Percentiles rank a stretch among this genome's conserved stretches.
These are phyloP conservation scores for Andrena praecox DNA, from an alignment of 2,888 invertebrate species.

Conservation along the genomic window DNA sequence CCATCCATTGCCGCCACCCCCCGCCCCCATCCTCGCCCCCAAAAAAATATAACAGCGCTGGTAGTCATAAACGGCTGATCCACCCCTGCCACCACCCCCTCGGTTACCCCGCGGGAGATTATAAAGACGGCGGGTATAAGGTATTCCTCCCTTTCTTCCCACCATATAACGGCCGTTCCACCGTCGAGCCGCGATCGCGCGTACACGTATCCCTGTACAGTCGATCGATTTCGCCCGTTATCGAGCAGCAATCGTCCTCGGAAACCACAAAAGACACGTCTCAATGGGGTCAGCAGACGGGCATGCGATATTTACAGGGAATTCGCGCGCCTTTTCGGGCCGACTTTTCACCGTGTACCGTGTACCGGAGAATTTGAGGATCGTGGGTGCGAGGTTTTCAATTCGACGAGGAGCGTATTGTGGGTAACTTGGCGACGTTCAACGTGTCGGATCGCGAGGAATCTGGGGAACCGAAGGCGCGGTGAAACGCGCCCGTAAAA, in stretches of 20 bases:
- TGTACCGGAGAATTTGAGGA: too few relatives aligned
- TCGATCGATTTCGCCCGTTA: conserved; percentile 4
- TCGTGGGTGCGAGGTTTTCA: too few relatives aligned
- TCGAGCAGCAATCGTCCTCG: background rate
- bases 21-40: conserved; percentile 4
- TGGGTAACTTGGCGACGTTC: too few relatives aligned
- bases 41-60: conserved; percentile 77
- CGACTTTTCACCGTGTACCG: too few relatives aligned
- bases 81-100: conserved; percentile 65
- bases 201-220: background rate
- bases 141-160: conserved; percentile 63
- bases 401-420: too few relatives aligned
- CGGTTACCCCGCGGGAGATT: conserved; percentile 73
- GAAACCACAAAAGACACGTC: too few relatives aligned
- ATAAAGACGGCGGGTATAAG: conserved; percentile 77
- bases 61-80: conserved; percentile 82
- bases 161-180: conserved; percentile 60
- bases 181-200: conserved; percentile 69
- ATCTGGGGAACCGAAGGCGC: conserved; percentile 37
- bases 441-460: conserved; percentile 33
- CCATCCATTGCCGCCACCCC: background rate
- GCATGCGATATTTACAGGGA: too few relatives aligned
- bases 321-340: too few relatives aligned
- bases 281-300: too few relatives aligned
- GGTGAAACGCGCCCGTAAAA: conserved; percentile 39